A percentile compares a stretch with the other conserved stretches of the same genome.
Evolutionary conservation across 2,113 vertebrate genomes (phyloP).

Genomic region (Chauna torquata): DNA sequence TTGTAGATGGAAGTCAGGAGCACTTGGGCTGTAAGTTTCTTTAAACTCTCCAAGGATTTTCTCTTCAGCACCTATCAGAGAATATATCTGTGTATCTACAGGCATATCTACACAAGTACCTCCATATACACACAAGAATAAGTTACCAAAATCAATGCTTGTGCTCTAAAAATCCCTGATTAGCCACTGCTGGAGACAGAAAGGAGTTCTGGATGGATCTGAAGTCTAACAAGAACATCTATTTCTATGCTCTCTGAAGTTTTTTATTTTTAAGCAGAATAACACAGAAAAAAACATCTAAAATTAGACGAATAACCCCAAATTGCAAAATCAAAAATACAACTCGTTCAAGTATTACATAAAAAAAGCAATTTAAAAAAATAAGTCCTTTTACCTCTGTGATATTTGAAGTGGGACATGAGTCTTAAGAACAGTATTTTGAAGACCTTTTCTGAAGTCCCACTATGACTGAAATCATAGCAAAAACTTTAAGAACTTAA

Average conservation of each 20-base stretch:
- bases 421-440: background rate
- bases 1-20: constrained; percentile 94
- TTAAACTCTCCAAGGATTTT: constrained; percentile 98
- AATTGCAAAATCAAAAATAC: background rate
- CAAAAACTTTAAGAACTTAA: background rate
- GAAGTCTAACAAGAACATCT: background rate
- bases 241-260: background rate
- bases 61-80: constrained; percentile 90
- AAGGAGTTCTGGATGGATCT: background rate
- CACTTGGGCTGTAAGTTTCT: constrained; percentile 88
- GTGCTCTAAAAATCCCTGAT: background rate
- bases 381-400: background rate
- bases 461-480: background rate
- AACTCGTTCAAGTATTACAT: background rate
- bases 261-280: background rate
- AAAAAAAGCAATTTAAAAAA: background rate
- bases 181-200: background rate
- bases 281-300: background rate
- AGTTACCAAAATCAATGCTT: background rate
- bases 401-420: background rate
- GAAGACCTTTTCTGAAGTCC: background rate
- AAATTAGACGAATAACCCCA: background rate
- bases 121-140: background rate
- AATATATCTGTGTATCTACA: background rate
- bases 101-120: background rate